Evolutionary conservation across 2,113 vertebrate species (phyloP), one percentile per base, ranked within the genome.

Genomic region (Halichoerus grypus): DNA sequence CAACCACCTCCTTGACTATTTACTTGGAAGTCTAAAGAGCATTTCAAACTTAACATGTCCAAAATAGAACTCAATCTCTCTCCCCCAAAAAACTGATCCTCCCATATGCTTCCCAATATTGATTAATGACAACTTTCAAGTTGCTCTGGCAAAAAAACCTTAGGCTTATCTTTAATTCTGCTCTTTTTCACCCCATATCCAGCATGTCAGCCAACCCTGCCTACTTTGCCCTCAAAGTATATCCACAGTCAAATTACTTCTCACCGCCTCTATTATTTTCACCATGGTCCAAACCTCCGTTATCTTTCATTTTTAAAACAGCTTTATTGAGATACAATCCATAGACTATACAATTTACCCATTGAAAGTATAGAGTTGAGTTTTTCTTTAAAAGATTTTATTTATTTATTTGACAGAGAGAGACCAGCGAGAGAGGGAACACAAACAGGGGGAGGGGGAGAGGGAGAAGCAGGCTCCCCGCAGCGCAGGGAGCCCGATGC

Each of bases 161-260:
- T 92, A 53, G 14, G 39, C 13, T 95, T 26, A 65, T 39, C 33
- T 18, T 95, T 83, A 7, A 79, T 79, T 57, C 11, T 12, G 82
- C 0, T 91, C 36, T 69, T 97, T 92, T 59, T 69, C 12, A 92
- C 12, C 14, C 42, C 12, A 67, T 3, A 76, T 76, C 28, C 31
- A 88, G 2, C 14, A 84, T 55, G 19, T 80, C 46, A 76, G 33
- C 2, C 67, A 81, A 80, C 3, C 5, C n/a, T 74, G 39, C 28
- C 36, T 74, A 51, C n/a, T 76, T 82, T 93, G 26, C 33, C 24
- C 86, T 94, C 24, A 77, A 79, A 97, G 71, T 76, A 82, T 21
- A 67, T 93, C 49, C 74, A 86, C 24, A 51, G 65, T 63, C 13
- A 22, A 87, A n/a, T 11, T 85, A n/a, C n/a, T 82, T 80, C 12